Evolutionary conservation across 2,888 invertebrate species (phyloP).

Genomic region (Lampropteryx suffumata): DNA sequence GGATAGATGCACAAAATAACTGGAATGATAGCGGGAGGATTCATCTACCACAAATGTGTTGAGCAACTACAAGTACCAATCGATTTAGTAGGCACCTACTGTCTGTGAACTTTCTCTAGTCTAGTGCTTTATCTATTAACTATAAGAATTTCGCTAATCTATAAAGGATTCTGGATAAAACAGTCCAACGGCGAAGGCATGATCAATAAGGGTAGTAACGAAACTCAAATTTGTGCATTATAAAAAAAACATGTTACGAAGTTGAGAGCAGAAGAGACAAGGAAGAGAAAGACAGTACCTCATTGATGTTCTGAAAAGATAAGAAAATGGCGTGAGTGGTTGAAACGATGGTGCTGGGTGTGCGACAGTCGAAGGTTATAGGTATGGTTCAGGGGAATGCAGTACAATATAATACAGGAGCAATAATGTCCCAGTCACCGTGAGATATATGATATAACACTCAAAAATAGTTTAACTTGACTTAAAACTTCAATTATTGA

Average conservation of each 20-base stretch:
- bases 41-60: conserved; percentile 14
- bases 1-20: conserved; percentile 5
- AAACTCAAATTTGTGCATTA: conserved; percentile 57
- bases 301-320: conserved; percentile 84
- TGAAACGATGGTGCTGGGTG: conserved; percentile 60
- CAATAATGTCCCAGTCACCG: neutral
- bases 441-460: conserved; percentile 1
- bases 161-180: conserved; percentile 37
- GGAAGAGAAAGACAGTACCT: conserved; percentile 80
- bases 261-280: conserved; percentile 61
- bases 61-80: conserved; percentile 32
- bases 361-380: conserved; percentile 41
- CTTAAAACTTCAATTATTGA: no score
- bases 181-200: conserved; percentile 44
- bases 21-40: conserved; percentile 7
- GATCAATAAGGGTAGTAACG: conserved; percentile 39
- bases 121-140: conserved; percentile 33
- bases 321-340: conserved; percentile 75
- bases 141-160: conserved; percentile 34
- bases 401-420: conserved; percentile 21
- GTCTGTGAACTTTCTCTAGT: conserved; percentile 28
- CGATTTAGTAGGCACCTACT: conserved; percentile 17
- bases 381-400: neutral
- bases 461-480: no score
- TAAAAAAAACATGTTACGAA: conserved; percentile 56